Evolutionary conservation across 2,888 invertebrate genomes (phyloP).

Genomic region (Rhimphoctona megacephalus): DNA sequence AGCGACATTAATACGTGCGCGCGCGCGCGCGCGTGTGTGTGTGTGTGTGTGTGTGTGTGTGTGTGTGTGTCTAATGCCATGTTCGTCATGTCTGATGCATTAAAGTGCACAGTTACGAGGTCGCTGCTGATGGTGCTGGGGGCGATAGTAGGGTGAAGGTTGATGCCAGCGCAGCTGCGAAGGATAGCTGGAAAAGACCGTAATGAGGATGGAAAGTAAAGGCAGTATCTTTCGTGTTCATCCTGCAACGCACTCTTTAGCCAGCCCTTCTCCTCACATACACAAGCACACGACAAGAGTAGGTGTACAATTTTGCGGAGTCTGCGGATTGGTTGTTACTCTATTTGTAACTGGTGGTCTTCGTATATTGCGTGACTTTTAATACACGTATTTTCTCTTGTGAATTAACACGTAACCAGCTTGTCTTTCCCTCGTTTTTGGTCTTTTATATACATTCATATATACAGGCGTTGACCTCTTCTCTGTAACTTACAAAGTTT

Average conservation of each 20-base stretch:
- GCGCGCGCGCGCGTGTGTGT: not conserved
- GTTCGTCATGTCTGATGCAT: conserved; percentile 42
- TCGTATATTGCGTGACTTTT: conserved; percentile 59
- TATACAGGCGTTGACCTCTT: conserved; percentile 33
- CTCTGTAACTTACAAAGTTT: conserved; percentile 31
- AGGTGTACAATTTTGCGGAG: conserved; percentile 44
- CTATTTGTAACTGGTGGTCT: conserved; percentile 16
- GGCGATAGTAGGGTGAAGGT: conserved; percentile 42
- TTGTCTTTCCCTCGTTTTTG: conserved; percentile 61
- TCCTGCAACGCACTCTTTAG: conserved; percentile 35
- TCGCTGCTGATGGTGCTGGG: conserved; percentile 37
- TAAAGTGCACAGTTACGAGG: conserved; percentile 34
- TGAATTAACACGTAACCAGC: conserved; percentile 63
- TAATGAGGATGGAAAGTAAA: conserved; percentile 67
- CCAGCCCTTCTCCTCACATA: not conserved
- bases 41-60: not conserved
- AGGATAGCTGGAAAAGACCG: conserved; percentile 57
- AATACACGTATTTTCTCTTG: conserved; percentile 53
- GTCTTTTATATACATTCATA: not conserved
- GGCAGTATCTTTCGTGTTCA: conserved; percentile 60
- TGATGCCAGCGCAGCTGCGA: conserved; percentile 30
- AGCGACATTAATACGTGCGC: not conserved
- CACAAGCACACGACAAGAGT: not conserved
- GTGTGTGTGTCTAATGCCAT: not conserved
- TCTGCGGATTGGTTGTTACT: conserved; percentile 33